These are phyloP conservation scores for Eumaeus atala DNA, from an alignment of 1,140 invertebrate genomes.

Conservation along the genomic window DNA sequence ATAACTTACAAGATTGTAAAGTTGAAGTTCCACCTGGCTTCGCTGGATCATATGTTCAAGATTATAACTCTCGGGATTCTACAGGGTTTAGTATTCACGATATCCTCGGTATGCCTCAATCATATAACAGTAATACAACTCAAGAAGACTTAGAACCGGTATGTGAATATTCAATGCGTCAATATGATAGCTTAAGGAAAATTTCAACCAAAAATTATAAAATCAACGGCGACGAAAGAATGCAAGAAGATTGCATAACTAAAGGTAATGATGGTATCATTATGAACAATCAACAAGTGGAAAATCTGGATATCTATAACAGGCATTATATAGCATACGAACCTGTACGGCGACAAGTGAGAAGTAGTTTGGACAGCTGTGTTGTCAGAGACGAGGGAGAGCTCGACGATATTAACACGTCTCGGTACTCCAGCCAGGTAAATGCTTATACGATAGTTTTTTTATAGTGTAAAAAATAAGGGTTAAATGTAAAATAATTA, in stretches of 20 bases:
- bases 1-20: slow-evolving; percentile 36
- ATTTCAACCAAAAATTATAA: slow-evolving; percentile 46
- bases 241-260: slow-evolving; percentile 42
- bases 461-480: slow-evolving; percentile 20
- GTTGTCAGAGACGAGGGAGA: slow-evolving; percentile 48
- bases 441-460: slow-evolving; percentile 29
- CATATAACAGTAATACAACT: slow-evolving; percentile 33
- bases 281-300: slow-evolving; percentile 32
- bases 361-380: slow-evolving; percentile 38
- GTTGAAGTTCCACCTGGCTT: not conserved
- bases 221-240: slow-evolving; percentile 40
- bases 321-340: slow-evolving; percentile 47
- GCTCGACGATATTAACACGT: slow-evolving; percentile 42
- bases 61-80: slow-evolving; percentile 68
- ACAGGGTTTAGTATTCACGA: slow-evolving; percentile 71
- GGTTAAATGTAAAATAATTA: too few species aligned
- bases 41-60: slow-evolving; percentile 34
- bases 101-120: slow-evolving; percentile 65
- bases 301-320: slow-evolving; percentile 40
- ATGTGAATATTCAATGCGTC: slow-evolving; percentile 59
- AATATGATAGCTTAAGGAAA: slow-evolving; percentile 59
- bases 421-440: slow-evolving; percentile 60
- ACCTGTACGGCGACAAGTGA: slow-evolving; percentile 42
- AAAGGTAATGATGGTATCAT: slow-evolving; percentile 37
- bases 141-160: slow-evolving; percentile 47